phyloP scores from a whole-genome alignment of 2,888 invertebrate genomes.

The Flexamia atlantica region DNA sequence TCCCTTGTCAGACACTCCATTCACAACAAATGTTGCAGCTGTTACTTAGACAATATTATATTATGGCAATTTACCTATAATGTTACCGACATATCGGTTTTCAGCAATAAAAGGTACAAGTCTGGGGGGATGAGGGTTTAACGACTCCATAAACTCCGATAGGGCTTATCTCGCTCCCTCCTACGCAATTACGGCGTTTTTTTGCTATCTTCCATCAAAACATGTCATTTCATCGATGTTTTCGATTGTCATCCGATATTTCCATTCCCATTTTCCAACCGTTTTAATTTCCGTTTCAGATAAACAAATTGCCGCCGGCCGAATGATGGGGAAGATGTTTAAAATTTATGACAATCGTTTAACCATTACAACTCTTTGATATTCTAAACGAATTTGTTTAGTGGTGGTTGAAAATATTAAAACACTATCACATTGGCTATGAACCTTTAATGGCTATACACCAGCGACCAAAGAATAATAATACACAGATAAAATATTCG shows the following conservation, averaged over 20 bases:
- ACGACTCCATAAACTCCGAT: slow-evolving; percentile 47
- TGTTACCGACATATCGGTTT: slow-evolving; percentile 4
- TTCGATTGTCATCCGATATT: slow-evolving; percentile 49
- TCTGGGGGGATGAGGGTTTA: slow-evolving; percentile 21
- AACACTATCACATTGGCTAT: no score
- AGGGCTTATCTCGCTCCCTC: slow-evolving; percentile 53
- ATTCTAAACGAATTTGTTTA: neutral
- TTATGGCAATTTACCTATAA: no score
- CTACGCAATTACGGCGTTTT: slow-evolving; percentile 60
- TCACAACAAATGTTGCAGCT: no score
- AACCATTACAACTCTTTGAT: neutral
- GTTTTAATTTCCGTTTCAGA: slow-evolving; percentile 54
- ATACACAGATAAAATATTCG: no score
- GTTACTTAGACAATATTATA: no score
- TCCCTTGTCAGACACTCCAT: no score
- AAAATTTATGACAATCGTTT: slow-evolving; percentile 13
- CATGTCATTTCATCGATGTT: slow-evolving; percentile 52
- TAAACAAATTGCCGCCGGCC: slow-evolving; percentile 47
- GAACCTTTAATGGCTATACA: no score
- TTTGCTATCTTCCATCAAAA: slow-evolving; percentile 58
- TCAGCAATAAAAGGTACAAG: slow-evolving; percentile 24
- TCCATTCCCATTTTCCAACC: slow-evolving; percentile 40
- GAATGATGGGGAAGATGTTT: neutral
- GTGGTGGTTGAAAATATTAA: no score
- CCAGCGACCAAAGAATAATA: no score